phyloP scores from a whole-genome alignment of 23 tunicate species.

The Halocynthia aurantium region DNA sequence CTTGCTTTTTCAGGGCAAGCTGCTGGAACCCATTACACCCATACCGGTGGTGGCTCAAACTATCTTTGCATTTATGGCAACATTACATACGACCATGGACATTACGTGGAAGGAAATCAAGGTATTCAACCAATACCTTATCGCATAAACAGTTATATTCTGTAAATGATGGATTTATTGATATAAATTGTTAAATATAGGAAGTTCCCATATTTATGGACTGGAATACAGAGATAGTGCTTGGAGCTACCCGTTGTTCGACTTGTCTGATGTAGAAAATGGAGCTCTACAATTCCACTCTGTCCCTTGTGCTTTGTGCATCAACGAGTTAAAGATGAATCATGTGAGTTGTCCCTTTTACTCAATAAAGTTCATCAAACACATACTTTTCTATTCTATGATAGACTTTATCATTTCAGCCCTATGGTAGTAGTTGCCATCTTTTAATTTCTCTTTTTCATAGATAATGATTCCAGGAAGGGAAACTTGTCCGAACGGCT shows the following conservation, averaged over 20 bases:
- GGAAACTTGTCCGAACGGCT: constrained; percentile 28
- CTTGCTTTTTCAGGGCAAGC: constrained; percentile 25
- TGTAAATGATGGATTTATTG: too few relatives aligned
- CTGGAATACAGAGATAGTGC: constrained; percentile 28
- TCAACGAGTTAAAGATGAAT: neutral
- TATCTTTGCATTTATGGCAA: constrained; percentile 24
- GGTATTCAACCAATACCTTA: neutral
- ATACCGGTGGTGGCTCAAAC: constrained; percentile 41
- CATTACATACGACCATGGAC: constrained; percentile 33
- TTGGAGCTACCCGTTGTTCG: constrained; percentile 20
- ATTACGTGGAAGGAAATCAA: constrained; percentile 39
- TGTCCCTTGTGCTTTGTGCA: constrained; percentile 37
- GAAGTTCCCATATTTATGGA: constrained; percentile 26
- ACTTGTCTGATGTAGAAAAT: constrained; percentile 10
- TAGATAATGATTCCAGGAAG: constrained; percentile 40
- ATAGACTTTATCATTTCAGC: neutral
- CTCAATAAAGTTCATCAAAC: neutral
- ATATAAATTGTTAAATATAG: neutral
- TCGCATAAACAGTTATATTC: too few relatives aligned
- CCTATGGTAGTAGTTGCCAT: neutral
- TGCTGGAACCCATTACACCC: constrained; percentile 23
- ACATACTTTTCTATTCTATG: too few relatives aligned
- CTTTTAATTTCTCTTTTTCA: neutral
- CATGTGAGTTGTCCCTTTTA: neutral
- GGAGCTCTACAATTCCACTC: constrained; percentile 20